These are phyloP conservation scores for Ichneumoninae sp. DNA, from an alignment of 2,888 invertebrate genomes.

Conservation along the genomic window DNA sequence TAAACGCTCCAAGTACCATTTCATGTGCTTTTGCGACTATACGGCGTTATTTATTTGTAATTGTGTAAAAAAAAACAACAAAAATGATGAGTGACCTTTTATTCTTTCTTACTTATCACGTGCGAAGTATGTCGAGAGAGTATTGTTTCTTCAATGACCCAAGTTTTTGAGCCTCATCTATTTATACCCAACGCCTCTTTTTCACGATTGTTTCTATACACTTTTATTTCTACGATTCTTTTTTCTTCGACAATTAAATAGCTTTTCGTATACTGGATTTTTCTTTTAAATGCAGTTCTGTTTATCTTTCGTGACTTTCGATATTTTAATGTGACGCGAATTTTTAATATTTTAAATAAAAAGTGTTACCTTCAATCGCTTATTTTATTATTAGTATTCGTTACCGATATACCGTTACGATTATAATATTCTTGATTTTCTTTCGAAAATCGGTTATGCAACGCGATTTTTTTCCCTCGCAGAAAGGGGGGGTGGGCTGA, in stretches of 20 bases:
- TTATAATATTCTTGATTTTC: slow-evolving; percentile 31
- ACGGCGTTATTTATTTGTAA: slow-evolving; percentile 1
- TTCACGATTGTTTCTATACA: background rate
- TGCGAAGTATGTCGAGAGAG: too few species aligned
- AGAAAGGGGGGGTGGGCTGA: background rate
- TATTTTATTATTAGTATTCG: slow-evolving; percentile 34
- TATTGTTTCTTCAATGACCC: background rate
- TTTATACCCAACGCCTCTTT: background rate
- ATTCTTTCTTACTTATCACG: background rate
- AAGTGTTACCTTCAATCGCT: slow-evolving; percentile 31
- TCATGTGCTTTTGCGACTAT: slow-evolving; percentile 18
- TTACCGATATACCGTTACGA: slow-evolving; percentile 39
- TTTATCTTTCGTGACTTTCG: slow-evolving; percentile 1
- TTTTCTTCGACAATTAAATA: slow-evolving; percentile 9
- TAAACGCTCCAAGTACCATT: background rate
- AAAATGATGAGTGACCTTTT: background rate
- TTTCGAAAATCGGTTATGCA: slow-evolving; percentile 21
- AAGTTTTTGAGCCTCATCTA: background rate
- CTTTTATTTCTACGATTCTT: slow-evolving; percentile 6
- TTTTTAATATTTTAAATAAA: slow-evolving; percentile 34
- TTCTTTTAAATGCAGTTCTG: slow-evolving; percentile 7
- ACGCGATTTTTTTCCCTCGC: slow-evolving; percentile 20
- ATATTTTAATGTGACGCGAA: slow-evolving; percentile 19
- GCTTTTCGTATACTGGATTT: slow-evolving; percentile 24
- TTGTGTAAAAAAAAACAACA: background rate